These are phyloP conservation scores for Cataglyphis rosenhaueri DNA, from an alignment of 2,888 invertebrate genomes.

Conservation along the genomic window DNA sequence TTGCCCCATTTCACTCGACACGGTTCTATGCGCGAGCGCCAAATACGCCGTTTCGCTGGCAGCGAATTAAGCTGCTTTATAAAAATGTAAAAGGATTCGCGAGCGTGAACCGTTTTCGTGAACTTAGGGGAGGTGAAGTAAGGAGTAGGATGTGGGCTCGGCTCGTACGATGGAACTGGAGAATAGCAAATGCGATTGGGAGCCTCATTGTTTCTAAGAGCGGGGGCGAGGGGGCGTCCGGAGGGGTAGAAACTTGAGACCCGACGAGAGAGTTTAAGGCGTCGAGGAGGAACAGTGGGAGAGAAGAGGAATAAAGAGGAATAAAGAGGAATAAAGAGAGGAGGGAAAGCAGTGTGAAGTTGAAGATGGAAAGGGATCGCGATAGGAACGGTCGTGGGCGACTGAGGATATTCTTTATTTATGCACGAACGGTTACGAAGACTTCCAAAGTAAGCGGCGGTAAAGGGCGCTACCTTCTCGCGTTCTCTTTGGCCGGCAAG, in stretches of 20 bases:
- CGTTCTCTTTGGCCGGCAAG: slow-evolving; percentile 31
- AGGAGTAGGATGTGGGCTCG: slow-evolving; percentile 52
- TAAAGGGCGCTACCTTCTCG: slow-evolving; percentile 28
- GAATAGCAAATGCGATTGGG: slow-evolving; percentile 83
- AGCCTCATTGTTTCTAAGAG: slow-evolving; percentile 79
- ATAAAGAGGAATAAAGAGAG: not conserved
- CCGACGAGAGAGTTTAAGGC: slow-evolving; percentile 74
- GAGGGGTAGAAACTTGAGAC: slow-evolving; percentile 85
- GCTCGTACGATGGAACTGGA: slow-evolving; percentile 65
- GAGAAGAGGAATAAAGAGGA: not conserved
- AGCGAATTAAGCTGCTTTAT: slow-evolving; percentile 79
- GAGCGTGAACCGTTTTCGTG: slow-evolving; percentile 74
- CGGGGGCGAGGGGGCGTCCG: slow-evolving; percentile 27
- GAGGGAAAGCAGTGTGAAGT: slow-evolving; percentile 24
- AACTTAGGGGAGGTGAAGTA: slow-evolving; percentile 30
- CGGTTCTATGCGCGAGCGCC: slow-evolving; percentile 44
- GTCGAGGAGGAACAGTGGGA: slow-evolving; percentile 81
- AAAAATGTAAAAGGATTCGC: slow-evolving; percentile 80
- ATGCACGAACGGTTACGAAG: slow-evolving; percentile 75
- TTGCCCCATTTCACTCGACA: slow-evolving; percentile 49
- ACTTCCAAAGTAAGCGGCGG: slow-evolving; percentile 64
- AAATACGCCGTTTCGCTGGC: slow-evolving; percentile 67
- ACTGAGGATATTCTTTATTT: slow-evolving; percentile 82
- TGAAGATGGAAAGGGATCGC: slow-evolving; percentile 61
- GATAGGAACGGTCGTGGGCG: slow-evolving; percentile 62